Conservation (phyloP, 2,113 vertebrate species). For the Spermophilus dauricus region DNA sequence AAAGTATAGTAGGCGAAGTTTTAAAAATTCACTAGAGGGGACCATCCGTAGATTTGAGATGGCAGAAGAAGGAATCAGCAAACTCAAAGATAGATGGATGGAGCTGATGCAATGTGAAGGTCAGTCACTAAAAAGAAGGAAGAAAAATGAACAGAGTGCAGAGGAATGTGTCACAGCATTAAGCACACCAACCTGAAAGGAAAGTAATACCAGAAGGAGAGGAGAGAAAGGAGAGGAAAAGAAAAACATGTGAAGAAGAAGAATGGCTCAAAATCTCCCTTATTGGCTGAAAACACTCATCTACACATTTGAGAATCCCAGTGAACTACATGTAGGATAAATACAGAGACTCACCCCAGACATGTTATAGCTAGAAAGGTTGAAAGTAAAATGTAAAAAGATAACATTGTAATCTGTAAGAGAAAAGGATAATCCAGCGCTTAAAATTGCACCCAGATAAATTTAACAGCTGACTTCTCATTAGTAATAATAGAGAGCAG, state of each 20-base stretch:
- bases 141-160: neutral
- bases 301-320: neutral
- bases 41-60: neutral
- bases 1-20: neutral
- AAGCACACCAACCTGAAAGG: neutral
- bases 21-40: neutral
- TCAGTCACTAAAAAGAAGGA: neutral
- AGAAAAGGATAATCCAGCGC: neutral
- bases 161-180: neutral
- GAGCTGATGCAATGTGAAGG: neutral
- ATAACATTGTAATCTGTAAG: neutral
- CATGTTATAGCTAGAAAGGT: neutral
- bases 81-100: neutral
- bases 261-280: neutral
- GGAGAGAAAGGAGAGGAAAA: too few species aligned
- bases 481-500: neutral
- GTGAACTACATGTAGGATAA: neutral
- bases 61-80: neutral
- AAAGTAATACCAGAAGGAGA: neutral
- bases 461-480: neutral
- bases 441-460: neutral
- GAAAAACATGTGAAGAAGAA: neutral
- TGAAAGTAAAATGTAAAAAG: neutral
- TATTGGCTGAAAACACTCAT: neutral
- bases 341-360: neutral